phyloP scores from a whole-genome alignment of 1,140 invertebrate species.

The Drosophila azteca region DNA sequence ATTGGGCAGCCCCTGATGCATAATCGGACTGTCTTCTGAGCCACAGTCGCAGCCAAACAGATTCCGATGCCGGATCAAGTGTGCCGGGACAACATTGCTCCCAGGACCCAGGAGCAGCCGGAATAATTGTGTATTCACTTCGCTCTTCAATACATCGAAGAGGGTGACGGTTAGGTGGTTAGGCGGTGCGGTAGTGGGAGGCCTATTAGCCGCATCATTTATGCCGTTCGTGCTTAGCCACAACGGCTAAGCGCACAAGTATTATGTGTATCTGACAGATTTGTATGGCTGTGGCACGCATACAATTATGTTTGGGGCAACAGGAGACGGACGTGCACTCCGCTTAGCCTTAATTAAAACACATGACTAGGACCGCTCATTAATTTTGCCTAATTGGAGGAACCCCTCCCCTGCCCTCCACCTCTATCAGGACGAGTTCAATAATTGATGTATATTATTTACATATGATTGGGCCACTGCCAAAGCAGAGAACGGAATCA shows the following conservation, averaged over 20 bases:
- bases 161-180: constrained; percentile 21
- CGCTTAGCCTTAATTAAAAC: constrained; percentile 66
- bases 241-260: constrained; percentile 31
- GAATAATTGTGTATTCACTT: constrained; percentile 75
- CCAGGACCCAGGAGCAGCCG: constrained; percentile 23
- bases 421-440: constrained; percentile 34
- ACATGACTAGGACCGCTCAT: constrained; percentile 52
- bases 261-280: constrained; percentile 47
- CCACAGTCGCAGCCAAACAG: neutral
- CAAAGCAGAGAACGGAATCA: too few relatives aligned
- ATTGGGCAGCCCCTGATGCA: constrained; percentile 76
- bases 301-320: constrained; percentile 63
- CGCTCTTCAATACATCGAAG: constrained; percentile 46
- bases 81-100: neutral
- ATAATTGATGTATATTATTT: constrained; percentile 34
- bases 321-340: constrained; percentile 27
- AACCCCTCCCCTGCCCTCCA: constrained; percentile 20
- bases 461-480: too few relatives aligned
- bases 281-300: constrained; percentile 61
- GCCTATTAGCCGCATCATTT: constrained; percentile 43
- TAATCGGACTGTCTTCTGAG: constrained; percentile 17
- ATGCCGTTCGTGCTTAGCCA: constrained; percentile 44
- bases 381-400: constrained; percentile 67
- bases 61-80: constrained; percentile 32
- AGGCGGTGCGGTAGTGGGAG: constrained; percentile 13